Evolutionary conservation across 2,797 vertebrate species (phyloP).

Genomic region (Anguilla obscura): DNA sequence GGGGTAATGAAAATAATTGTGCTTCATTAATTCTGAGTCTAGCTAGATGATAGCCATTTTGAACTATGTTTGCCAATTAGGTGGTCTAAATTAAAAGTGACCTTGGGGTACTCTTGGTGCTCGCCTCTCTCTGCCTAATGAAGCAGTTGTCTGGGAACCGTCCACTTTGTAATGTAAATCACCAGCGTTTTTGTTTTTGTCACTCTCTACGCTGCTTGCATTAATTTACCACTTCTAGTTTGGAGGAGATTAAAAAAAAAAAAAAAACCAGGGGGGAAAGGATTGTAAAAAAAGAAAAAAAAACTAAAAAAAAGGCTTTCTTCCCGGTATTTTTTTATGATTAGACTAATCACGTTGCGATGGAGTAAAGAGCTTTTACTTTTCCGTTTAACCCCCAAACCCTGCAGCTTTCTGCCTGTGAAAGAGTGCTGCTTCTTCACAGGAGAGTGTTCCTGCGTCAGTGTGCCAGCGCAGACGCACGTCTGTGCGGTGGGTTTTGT

Average conservation of each 20-base stretch:
- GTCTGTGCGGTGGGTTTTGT: conserved; percentile 36
- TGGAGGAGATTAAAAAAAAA: conserved; percentile 36
- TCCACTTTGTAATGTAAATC: conserved; percentile 85
- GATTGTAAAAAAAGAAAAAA: conserved; percentile 29
- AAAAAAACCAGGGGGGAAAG: conserved; percentile 32
- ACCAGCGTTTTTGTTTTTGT: conserved; percentile 62
- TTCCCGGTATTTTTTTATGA: conserved; percentile 49
- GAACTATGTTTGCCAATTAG: conserved; percentile 99
- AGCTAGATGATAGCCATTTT: conserved; percentile 96
- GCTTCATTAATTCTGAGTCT: conserved; percentile 95
- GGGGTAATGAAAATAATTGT: conserved; percentile 97
- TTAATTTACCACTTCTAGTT: conserved; percentile 58
- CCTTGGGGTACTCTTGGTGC: conserved; percentile 89
- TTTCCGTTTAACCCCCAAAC: conserved; percentile 54
- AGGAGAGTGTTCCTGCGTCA: background rate
- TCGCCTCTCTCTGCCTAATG: conserved; percentile 85
- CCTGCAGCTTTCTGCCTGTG: background rate
- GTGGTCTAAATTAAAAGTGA: conserved; percentile 97
- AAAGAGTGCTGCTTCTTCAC: conserved; percentile 13
- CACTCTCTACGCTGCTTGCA: conserved; percentile 54
- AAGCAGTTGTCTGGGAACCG: conserved; percentile 82
- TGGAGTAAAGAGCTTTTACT: conserved; percentile 46
- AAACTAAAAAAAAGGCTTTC: conserved; percentile 32
- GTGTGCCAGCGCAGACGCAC: conserved; percentile 27
- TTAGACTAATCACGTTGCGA: conserved; percentile 48